These are phyloP conservation scores for Eretmodus cyanostictus DNA, from an alignment of 2,113 vertebrate species.

Conservation along the genomic window DNA sequence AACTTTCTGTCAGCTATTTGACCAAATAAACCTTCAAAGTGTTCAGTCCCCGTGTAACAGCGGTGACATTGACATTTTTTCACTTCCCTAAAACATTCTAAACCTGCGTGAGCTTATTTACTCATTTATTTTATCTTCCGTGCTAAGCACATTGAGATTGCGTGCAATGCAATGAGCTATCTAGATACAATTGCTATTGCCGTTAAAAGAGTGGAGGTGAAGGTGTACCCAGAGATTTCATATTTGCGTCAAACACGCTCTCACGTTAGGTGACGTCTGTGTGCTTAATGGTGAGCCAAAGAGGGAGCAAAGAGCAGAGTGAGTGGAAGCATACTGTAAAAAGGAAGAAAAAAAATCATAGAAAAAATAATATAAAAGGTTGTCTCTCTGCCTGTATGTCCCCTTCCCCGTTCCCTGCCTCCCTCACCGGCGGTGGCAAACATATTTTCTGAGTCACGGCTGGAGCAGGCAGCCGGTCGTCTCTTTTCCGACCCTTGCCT, in stretches of 20 bases:
- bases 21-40: not conserved
- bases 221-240: not conserved
- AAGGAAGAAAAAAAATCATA: not conserved
- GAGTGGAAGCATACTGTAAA: not conserved
- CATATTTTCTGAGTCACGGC: slow-evolving; percentile 71
- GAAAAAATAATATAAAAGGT: slow-evolving; percentile 8
- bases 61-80: not conserved
- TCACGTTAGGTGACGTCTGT: not conserved
- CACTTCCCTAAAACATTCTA: not conserved
- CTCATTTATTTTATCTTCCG: not conserved
- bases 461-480: slow-evolving; percentile 50
- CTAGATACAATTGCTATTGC: not conserved
- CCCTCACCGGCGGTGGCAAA: slow-evolving; percentile 54
- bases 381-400: slow-evolving; percentile 20
- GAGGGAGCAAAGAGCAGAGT: not conserved
- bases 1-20: not conserved
- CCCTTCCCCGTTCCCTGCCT: slow-evolving; percentile 43
- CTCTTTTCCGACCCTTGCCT: slow-evolving; percentile 51
- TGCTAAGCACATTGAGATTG: not conserved
- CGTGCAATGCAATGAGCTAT: not conserved
- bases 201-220: not conserved
- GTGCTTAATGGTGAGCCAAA: not conserved
- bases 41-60: not conserved
- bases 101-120: not conserved
- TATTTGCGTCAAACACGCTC: not conserved